Conservation (phyloP, 92 coral and sea anemone genomes). For the Parazoanthus darwini region DNA sequence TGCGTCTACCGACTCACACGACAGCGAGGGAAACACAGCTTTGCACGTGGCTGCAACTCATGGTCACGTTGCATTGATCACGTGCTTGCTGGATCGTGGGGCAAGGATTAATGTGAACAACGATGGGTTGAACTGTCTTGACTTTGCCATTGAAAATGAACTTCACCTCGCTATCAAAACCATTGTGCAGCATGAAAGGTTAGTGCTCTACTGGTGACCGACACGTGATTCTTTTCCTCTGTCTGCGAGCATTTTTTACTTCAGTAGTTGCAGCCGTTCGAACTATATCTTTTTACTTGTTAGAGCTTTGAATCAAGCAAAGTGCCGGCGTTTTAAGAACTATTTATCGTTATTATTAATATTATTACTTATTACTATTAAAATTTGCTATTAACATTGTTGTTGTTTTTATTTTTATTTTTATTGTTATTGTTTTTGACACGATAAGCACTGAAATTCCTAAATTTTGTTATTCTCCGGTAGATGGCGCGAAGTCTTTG, state of each 20-base stretch:
- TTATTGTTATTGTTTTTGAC: too few species aligned
- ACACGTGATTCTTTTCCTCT: not conserved
- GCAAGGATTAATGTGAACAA: conserved; percentile 42
- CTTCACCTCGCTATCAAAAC: conserved; percentile 53
- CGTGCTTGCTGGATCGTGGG: conserved; percentile 46
- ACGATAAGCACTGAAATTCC: not conserved
- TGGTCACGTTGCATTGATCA: conserved; percentile 56
- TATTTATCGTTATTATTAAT: too few species aligned
- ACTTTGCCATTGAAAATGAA: conserved; percentile 63
- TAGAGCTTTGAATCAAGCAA: too few species aligned
- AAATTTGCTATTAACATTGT: too few species aligned
- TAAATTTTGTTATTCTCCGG: not conserved
- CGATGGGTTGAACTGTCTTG: conserved; percentile 59
- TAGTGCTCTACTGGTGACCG: not conserved
- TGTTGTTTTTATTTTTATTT: too few species aligned
- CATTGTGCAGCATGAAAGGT: conserved; percentile 64
- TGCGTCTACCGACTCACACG: conserved; percentile 59
- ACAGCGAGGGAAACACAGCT: conserved; percentile 69
- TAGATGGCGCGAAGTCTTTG: conserved; percentile 75
- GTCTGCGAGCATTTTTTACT: too few species aligned
- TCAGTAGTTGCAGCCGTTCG: too few species aligned
- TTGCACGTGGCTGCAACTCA: conserved; percentile 62
- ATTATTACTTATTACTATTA: too few species aligned
- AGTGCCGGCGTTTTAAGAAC: too few species aligned
- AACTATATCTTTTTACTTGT: too few species aligned